phyloP scores from a whole-genome alignment of 2,113 vertebrate genomes.

The Zosterops japonicus region DNA sequence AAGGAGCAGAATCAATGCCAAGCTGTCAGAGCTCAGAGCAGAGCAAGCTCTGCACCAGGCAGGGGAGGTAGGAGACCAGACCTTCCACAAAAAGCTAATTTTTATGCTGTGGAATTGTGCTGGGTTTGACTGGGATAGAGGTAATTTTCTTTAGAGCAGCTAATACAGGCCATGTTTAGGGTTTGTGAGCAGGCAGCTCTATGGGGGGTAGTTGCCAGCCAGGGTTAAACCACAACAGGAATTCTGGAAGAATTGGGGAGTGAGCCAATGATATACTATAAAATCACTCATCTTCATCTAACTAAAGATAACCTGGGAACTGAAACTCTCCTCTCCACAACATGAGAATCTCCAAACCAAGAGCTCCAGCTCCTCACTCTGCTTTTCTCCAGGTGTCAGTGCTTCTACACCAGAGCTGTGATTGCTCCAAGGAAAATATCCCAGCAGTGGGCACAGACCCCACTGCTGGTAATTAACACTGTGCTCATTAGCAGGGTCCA shows the following conservation, averaged over 20 bases:
- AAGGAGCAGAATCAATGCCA: no score
- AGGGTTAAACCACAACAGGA: neutral
- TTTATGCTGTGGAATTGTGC: neutral
- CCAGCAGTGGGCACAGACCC: neutral
- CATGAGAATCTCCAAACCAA: fast-evolving
- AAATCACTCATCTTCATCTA: neutral
- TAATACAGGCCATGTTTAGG: fast-evolving
- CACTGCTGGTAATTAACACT: fast-evolving
- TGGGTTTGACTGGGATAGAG: neutral
- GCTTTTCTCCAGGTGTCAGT: neutral
- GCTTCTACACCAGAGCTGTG: fast-evolving
- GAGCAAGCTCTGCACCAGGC: fast-evolving
- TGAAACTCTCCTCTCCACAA: neutral
- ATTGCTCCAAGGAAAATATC: fast-evolving
- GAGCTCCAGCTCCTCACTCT: fast-evolving
- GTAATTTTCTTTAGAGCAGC: fast-evolving
- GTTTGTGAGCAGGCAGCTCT: fast-evolving
- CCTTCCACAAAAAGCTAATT: neutral
- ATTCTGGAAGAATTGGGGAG: fast-evolving
- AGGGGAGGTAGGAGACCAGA: neutral
- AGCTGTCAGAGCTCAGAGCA: neutral
- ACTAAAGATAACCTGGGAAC: neutral
- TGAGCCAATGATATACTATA: neutral
- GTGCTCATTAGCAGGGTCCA: fast-evolving
- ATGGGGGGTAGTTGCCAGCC: fast-evolving